Evolutionary conservation across 1,140 invertebrate genomes (phyloP), one percentile per base, ranked within the genome.

Genomic region (Drosophila pallidifrons): DNA sequence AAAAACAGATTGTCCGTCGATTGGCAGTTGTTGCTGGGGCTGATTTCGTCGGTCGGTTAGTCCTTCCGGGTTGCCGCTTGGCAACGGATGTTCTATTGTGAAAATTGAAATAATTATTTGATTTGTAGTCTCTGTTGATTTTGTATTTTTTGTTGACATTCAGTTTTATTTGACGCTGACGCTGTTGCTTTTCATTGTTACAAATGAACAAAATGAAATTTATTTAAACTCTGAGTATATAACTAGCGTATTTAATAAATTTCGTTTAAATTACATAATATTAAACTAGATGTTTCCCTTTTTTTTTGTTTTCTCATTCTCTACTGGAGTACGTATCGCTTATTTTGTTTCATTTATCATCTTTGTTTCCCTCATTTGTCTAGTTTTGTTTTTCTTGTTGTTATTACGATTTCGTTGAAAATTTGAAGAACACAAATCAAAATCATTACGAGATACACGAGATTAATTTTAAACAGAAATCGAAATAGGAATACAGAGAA

Each of bases 231-330:
- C 55, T 65, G 80, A 82, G 35, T 38, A 85, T 88, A 88, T 83
- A 88, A 83, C 85, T 89, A 88, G 75, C 85, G 61, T 87, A 88
- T 82, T 25, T 83, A 51, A 82, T 78, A 87, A 66, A 87, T 88
- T 87, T 82, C 73, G 65, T 82, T 88, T 87, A 88, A 87, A 87
- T 87, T 87, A 87, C 83, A 89, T 87, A 83, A 78, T 83, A 88
- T 89, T 88, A 88, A 81, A 88, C 83, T 88, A 88, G 80, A 88
- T 83, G 73, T 69, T 89, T 88, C 67, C 77, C 77, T 76, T 75
- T 82, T 49, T 30, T 32, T 32, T 32, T 7, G 30, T 32, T 32
- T 32, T 32, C 71, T 74, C 49, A 59, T 35, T 59, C 38, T 54
- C 25, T 60, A 72, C 35, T 83, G 60, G 47, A 68, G 66, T 76